Conservation (phyloP, 2,888 invertebrate species). For the Protophormia terraenovae region DNA sequence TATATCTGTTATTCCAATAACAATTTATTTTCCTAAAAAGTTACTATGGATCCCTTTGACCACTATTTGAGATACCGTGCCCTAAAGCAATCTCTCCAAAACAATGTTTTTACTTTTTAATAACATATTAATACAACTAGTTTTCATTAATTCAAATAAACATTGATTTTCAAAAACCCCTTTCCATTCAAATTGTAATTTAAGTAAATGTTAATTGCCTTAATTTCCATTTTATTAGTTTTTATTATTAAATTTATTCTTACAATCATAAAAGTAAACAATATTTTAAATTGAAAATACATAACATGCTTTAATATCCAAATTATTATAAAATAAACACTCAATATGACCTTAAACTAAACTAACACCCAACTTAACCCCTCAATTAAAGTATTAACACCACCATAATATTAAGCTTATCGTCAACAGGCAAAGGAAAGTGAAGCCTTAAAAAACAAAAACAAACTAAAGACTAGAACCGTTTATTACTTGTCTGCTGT, state of each 20-base stretch:
- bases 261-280: neutral
- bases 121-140: too few relatives aligned
- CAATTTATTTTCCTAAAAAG: too few relatives aligned
- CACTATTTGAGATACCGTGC: too few relatives aligned
- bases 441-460: conserved; percentile 12
- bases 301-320: conserved; percentile 49
- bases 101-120: too few relatives aligned
- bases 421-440: conserved; percentile 73
- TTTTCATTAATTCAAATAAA: too few relatives aligned
- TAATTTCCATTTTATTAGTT: neutral
- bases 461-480: conserved; percentile 16
- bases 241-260: neutral
- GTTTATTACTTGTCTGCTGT: neutral
- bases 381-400: conserved; percentile 72
- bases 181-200: neutral
- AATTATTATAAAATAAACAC: conserved; percentile 56
- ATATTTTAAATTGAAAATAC: conserved; percentile 22
- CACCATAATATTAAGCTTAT: conserved; percentile 75
- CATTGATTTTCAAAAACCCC: neutral
- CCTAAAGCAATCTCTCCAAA: too few relatives aligned
- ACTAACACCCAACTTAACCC: conserved; percentile 57
- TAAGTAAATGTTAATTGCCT: neutral
- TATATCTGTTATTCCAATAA: too few relatives aligned
- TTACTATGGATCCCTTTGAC: too few relatives aligned
- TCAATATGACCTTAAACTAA: conserved; percentile 57